Evolutionary conservation across 1,140 invertebrate species (phyloP), one percentile per base, ranked within the genome.

Genomic region (Diabrotica virgifera): DNA sequence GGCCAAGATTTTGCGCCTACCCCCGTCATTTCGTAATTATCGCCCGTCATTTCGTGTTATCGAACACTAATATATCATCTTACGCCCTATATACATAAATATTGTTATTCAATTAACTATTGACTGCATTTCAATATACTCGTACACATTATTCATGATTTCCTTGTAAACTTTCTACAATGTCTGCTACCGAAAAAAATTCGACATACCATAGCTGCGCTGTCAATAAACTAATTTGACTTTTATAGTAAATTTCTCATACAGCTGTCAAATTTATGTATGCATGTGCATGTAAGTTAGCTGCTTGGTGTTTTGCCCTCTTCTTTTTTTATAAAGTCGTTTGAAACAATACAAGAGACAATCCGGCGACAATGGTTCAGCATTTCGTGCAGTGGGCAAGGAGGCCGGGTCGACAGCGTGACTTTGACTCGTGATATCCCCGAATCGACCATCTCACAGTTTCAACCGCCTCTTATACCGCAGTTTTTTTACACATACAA

Each of bases 381-480:
- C 66, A 36, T 55, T 61, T 70, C 68, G 65, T 70, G 68, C 65
- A 10, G 58, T 65, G 65, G 65, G 61, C 68, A 65, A 66, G 64
- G 38, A 54, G 59, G 58, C 52, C 61, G 65, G 68, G 68, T 70
- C 68, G 65, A 40, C 59, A 40, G 59, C 68, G 68, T 70, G 68
- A 70, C 68, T 62, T 52, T 60, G 50, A 66, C 52, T 70, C 68
- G 68, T 70, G 68, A 70, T 62, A 70, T 70, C 63, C 63, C 62
- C 55, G 62, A 66, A 64, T 70, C 62, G 54, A 50, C 68, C 65
- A 70, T 70, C 65, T 60, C 53, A 64, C 50, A 59, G 13, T 51
- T 52, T 24, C 46, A 46, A 38, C 14, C 52, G 46, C 60, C 36
- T 62, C 46, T 51, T 52, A 6, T 11, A 46, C n/a, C n/a, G n/a